Evolutionary conservation across 2,113 vertebrate genomes (phyloP).

Genomic region (Charina bottae): DNA sequence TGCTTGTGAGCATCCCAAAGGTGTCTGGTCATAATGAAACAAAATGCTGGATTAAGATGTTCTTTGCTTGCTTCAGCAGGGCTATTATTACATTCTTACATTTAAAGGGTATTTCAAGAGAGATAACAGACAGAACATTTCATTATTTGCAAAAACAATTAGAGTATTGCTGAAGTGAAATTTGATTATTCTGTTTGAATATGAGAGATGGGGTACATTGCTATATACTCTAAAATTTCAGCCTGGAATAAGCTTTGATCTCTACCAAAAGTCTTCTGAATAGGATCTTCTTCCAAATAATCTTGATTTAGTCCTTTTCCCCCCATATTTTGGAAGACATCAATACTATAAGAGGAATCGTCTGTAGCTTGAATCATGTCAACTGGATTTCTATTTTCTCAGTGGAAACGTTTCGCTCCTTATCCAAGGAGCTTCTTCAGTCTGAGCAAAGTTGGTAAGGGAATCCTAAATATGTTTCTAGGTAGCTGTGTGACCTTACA

Average conservation of each 20-base stretch:
- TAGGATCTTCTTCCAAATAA: neutral
- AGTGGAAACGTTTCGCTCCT: no score
- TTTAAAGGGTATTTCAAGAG: neutral
- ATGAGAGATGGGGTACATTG: neutral
- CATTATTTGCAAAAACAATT: neutral
- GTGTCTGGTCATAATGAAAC: neutral
- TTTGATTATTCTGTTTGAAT: neutral
- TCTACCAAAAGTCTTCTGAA: neutral
- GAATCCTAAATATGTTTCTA: no score
- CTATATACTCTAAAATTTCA: neutral
- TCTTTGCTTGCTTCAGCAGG: neutral
- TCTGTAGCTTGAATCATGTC: no score
- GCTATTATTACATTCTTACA: neutral
- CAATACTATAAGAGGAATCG: neutral
- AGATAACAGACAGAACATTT: neutral
- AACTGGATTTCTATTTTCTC: no score
- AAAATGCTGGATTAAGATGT: neutral
- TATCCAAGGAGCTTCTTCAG: no score
- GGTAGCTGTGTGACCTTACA: no score
- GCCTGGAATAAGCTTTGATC: neutral
- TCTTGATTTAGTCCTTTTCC: neutral
- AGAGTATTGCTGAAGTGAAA: neutral
- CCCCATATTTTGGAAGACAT: constrained; percentile 1
- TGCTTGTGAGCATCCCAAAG: neutral
- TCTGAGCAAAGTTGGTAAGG: no score